Base-by-base conservation (phyloP, 2,888 invertebrate species). In the Acronicta psi region DNA sequence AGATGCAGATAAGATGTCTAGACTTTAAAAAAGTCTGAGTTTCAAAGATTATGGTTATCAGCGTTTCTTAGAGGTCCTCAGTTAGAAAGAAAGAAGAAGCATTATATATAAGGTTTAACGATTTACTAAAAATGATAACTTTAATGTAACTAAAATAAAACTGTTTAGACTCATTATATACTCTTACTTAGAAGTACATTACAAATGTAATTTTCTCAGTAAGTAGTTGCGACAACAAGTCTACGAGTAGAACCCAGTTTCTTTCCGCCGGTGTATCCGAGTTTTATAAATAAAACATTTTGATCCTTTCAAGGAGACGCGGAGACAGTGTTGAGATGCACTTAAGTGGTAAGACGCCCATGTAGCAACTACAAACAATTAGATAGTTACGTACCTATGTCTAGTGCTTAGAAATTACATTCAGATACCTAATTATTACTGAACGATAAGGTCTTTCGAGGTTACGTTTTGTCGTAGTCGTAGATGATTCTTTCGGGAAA, bases 231-330 rank as follows among this genome's bases (percentile, higher is more conserved):
- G 59, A 45, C n/a, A n/a, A 6, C 55, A 46, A 63, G 44, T 56
- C 62, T 59, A 49, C 55, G 25, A 36, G 49, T 42, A 52, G 29
- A 54, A 29, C 11, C 56, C 34, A 14, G 40, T 49, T 43, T 46
- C 51, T 65, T 65, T 72, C 66, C 52, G 53, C 44, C 66, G 59
- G 78, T 78, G 78, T 80, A 73, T 75, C 73, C 67, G 72, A 67
- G 57, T 62, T 82, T 83, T 82, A 87, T 88, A 88, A 87, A 88
- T 88, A 88, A 88, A 84, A 88, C 86, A 88, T 88, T 83, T 82
- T 81, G 80, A 85, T 86, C 80, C 80, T 81, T 79, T 77, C 71
- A 76, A 77, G 60, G 16, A 56, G 76, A 79, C 69, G 69, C 66
- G 56, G 62, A 79, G 75, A 76, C 73, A 43, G 45, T 23, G 71